These are phyloP conservation scores for Triplophysa rosa DNA, from an alignment of 2,113 vertebrate species.

Conservation along the genomic window DNA sequence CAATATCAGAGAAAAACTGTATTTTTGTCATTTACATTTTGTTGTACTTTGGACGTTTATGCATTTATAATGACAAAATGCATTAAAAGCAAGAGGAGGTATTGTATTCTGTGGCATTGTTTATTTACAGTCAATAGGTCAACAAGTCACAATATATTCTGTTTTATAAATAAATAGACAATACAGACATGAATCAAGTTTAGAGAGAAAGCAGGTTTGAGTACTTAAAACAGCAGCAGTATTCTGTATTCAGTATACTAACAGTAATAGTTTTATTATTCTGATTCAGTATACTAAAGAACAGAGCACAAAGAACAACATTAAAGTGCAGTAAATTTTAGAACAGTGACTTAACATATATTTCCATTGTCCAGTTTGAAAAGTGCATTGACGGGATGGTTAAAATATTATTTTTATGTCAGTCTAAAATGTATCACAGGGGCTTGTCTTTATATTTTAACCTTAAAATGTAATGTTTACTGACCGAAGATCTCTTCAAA, in stretches of 20 bases:
- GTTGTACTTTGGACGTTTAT: neutral
- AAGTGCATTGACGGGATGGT: conserved; percentile 1
- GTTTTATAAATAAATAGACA: conserved; percentile 5
- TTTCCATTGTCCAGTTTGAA: conserved; percentile 1
- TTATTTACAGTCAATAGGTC: conserved; percentile 18
- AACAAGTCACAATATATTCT: conserved; percentile 6
- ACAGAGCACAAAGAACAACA: conserved; percentile 3
- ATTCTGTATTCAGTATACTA: conserved; percentile 10
- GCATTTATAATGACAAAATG: neutral
- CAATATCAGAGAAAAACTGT: neutral
- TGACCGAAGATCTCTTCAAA: conserved; percentile 72
- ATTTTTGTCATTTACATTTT: conserved; percentile 5
- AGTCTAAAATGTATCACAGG: neutral
- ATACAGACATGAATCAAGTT: neutral
- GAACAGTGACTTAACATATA: neutral
- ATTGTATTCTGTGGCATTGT: neutral
- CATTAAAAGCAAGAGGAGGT: neutral
- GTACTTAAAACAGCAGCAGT: conserved; percentile 1
- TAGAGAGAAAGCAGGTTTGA: neutral
- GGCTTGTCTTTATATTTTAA: neutral
- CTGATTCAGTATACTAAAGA: conserved; percentile 15
- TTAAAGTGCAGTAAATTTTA: conserved; percentile 29
- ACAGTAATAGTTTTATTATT: neutral
- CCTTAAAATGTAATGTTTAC: conserved; percentile 32
- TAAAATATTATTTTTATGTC: neutral